Evolutionary conservation across 64 coral and sea anemone genomes (phyloP).

Genomic region (Stichodactyla helianthus): DNA sequence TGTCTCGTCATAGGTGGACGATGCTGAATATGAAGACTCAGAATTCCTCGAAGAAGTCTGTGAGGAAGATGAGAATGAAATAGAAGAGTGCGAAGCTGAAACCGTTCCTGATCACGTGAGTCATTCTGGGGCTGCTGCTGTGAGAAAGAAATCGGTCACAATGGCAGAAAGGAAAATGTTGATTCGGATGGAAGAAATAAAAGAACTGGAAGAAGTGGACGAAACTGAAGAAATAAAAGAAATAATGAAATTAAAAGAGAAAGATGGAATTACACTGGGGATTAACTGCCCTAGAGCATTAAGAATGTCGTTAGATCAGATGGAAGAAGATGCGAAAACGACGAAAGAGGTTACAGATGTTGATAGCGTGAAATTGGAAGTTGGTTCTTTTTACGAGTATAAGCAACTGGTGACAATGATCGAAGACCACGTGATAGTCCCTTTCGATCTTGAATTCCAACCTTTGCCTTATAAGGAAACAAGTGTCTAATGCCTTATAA

Average conservation of each 20-base stretch:
- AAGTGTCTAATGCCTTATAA: neutral
- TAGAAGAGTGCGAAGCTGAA: neutral
- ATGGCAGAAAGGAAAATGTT: neutral
- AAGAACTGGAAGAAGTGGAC: neutral
- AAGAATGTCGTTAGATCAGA: neutral
- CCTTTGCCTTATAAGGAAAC: slow-evolving; percentile 30
- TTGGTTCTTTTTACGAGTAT: neutral
- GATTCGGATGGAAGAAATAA: neutral
- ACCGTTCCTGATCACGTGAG: neutral
- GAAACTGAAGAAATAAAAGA: neutral
- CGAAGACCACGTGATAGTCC: slow-evolving; percentile 22
- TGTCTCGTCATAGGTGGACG: neutral
- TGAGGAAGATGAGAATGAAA: neutral
- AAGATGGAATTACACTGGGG: neutral
- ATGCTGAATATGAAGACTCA: neutral
- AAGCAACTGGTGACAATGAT: slow-evolving; percentile 8
- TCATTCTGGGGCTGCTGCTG: neutral
- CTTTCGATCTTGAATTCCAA: neutral
- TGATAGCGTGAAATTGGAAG: neutral
- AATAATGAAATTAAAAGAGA: neutral
- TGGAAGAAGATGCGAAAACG: neutral
- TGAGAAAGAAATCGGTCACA: neutral
- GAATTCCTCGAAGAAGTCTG: slow-evolving; percentile 1
- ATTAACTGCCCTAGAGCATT: neutral
- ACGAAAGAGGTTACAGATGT: neutral